phyloP scores from a whole-genome alignment of 2,113 vertebrate genomes.

The Nestor notabilis region DNA sequence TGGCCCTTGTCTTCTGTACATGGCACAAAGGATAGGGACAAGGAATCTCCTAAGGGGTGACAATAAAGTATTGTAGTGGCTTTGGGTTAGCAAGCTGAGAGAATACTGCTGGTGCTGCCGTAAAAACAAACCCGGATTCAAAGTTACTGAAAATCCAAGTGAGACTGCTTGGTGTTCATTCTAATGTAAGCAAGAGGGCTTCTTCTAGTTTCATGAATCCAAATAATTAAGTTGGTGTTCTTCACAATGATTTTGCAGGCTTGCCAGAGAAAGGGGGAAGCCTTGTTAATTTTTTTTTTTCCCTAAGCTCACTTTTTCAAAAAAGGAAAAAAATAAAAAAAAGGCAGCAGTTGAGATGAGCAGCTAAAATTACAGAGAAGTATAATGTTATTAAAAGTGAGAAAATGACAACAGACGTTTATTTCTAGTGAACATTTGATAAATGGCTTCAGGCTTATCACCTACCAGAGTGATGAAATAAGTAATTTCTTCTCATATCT shows the following conservation, averaged over 20 bases:
- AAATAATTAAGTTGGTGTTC: background rate
- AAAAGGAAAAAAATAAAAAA: background rate
- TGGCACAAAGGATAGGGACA: background rate
- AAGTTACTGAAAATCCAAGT: background rate
- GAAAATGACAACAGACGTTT: conserved; percentile 16
- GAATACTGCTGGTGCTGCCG: background rate
- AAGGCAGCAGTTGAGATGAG: background rate
- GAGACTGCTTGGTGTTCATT: background rate
- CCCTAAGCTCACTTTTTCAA: background rate
- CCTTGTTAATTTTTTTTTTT: background rate
- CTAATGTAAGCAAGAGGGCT: background rate
- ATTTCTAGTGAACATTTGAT: conserved; percentile 16
- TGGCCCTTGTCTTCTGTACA: background rate
- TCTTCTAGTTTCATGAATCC: background rate
- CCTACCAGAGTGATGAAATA: background rate
- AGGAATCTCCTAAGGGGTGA: background rate
- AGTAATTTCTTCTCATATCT: conserved; percentile 1
- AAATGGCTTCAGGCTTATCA: conserved; percentile 43
- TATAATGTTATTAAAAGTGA: conserved; percentile 28
- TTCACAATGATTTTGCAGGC: background rate
- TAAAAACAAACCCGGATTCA: background rate
- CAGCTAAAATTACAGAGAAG: background rate
- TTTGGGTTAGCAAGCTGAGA: background rate
- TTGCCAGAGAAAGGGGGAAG: background rate
- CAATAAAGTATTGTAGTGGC: background rate